Base-by-base conservation (phyloP, 2,797 vertebrate species). In the Hoplostethus atlanticus region DNA sequence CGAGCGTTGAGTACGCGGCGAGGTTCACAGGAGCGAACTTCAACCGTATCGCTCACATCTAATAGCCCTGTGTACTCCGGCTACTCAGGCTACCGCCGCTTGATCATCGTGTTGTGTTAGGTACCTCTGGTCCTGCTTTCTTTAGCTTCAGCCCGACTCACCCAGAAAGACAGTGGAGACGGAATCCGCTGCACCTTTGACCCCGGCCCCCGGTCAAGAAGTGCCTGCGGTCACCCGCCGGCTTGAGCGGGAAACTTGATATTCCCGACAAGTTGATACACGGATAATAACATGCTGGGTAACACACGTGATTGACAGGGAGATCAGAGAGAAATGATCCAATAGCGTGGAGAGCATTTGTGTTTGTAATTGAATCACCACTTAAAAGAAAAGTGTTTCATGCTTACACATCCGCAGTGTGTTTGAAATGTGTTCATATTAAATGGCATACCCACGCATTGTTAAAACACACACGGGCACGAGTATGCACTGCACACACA, bases 11-110 rank as follows among this genome's bases (percentile, higher is more conserved):
- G 83, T 87, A 21, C 84, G 73, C 87, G 64, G 80, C 83, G 81
- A 84, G 90, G 86, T 89, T 94, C 90, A 91, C 74, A 77, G 68
- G 83, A 81, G 78, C 70, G 21, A 77, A 90, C 91, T 91, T 92
- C 87, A 91, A 92, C 90, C 84, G n/a, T 93, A 93, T 94, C 90
- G 73, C 83, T 91, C 84, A 79, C 90, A 89, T 83, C 88, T 94
- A 93, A 94, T 91, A 92, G 90, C 86, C 72, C 80, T 82, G 86
- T 83, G 83, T 89, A 64, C 86, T 86, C 69, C 54, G 71, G 79
- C 86, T 86, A 46, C 81, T 91, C 80, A 79, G 84, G 84, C 87
- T 86, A 74, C 84, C 77, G 76, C 80, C 81, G 87, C 88, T 92
- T 84, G 84, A 90, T 90, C 86, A 83, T 77, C 73, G 78, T 86